Conservation (phyloP, 2,888 invertebrate species). For the Callosobruchus maculatus region DNA sequence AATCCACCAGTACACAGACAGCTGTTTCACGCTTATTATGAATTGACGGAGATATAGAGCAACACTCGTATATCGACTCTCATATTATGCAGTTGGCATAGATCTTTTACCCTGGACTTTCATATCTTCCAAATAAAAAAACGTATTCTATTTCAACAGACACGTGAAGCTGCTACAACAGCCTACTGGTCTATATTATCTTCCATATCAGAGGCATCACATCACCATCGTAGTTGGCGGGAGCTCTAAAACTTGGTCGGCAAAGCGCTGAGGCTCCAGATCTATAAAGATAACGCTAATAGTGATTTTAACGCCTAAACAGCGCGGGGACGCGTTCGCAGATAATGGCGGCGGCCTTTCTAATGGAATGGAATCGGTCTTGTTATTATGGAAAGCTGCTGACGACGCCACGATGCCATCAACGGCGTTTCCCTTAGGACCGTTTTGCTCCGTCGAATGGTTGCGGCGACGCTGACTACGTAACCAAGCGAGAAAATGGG, state of each 20-base stretch:
- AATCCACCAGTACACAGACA: too few species aligned
- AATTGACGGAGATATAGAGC: too few species aligned
- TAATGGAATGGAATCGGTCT: neutral
- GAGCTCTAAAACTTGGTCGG: neutral
- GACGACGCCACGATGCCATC: neutral
- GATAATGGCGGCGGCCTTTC: neutral
- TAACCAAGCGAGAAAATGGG: neutral
- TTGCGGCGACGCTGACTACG: neutral
- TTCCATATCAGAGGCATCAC: too few species aligned
- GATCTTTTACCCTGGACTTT: too few species aligned
- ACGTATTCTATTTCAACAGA: too few species aligned
- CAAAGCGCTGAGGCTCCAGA: conserved; percentile 4
- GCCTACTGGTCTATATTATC: neutral
- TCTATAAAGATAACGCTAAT: conserved; percentile 13
- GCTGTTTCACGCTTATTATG: too few species aligned
- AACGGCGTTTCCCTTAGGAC: neutral
- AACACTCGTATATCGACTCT: too few species aligned
- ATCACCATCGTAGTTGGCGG: neutral
- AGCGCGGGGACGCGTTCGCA: neutral
- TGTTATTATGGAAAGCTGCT: neutral
- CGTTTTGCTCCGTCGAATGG: neutral
- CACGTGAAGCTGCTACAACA: neutral
- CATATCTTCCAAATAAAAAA: too few species aligned
- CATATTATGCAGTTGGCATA: too few species aligned
- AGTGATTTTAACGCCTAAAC: conserved; percentile 4